Evolutionary conservation across 2,888 invertebrate genomes (phyloP), one percentile per base, ranked within the genome.

Genomic region (Ochlodes sylvanus): DNA sequence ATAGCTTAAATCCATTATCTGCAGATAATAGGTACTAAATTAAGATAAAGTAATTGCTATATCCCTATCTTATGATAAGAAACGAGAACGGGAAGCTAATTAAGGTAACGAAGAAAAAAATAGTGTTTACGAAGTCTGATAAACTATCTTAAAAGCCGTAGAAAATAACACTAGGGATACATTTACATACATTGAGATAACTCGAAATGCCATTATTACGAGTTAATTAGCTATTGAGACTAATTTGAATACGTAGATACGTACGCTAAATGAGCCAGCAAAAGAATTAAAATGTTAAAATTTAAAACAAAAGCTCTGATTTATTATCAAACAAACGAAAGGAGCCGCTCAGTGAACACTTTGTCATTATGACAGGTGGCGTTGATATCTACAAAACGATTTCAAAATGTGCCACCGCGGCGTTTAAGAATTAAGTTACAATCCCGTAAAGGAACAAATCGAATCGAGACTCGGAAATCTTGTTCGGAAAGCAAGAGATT

Each of bases 381-480:
- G 76, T 76, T 76, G 85, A 82, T 84, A 87, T 85, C 86, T 80
- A 75, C 80, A 86, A 83, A 83, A 77, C 75, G 79, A 73, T 77
- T 76, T 72, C 74, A 75, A 76, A 79, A 77, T 75, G 77, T 82
- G 83, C 82, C 80, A 80, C 79, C 74, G 79, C 77, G 83, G 83
- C 83, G 82, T 83, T 79, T 81, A 81, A 82, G 85, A 89, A 87
- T 89, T 82, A 84, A 84, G 82, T 88, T 88, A 87, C 84, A 83
- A 82, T 81, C 79, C 76, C 73, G 77, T 78, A 75, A 79, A 79
- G 79, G 76, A 82, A 83, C 81, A 85, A 86, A 87, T 86, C 79
- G 81, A 83, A 83, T 80, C 76, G 77, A 76, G 74, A 79, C 74
- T 78, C 79, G 77, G 79, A 81, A 84, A 85, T 84, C 80, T 80